These are phyloP conservation scores for Diorhabda carinulata DNA, from an alignment of 1,140 invertebrate genomes.

Conservation along the genomic window DNA sequence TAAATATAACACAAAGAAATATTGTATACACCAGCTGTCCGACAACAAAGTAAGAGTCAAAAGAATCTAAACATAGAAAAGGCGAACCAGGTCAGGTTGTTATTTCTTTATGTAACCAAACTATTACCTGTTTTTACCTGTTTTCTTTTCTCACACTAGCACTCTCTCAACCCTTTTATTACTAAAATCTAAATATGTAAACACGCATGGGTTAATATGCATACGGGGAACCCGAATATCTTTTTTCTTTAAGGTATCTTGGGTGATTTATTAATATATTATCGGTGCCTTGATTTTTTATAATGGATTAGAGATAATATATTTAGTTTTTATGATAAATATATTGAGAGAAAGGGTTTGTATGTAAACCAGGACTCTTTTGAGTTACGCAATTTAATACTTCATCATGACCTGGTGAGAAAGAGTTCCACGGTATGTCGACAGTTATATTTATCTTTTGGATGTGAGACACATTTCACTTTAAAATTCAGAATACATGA, in stretches of 20 bases:
- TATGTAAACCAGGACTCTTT: not conserved
- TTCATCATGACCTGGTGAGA: constrained; percentile 2
- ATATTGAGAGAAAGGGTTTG: constrained; percentile 6
- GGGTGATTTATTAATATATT: constrained; percentile 16
- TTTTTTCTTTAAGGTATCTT: constrained; percentile 4
- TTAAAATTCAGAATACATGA: not conserved
- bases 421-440: not conserved
- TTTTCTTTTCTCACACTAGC: constrained; percentile 11
- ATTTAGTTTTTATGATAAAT: constrained; percentile 16
- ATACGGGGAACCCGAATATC: constrained; percentile 2
- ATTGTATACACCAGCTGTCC: constrained; percentile 1
- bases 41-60: not conserved
- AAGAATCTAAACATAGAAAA: not conserved
- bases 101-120: not conserved
- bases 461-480: not conserved
- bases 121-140: not conserved
- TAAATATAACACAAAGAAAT: not conserved
- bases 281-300: constrained; percentile 8
- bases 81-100: not conserved
- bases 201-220: constrained; percentile 10
- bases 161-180: constrained; percentile 13
- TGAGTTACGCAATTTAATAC: not conserved
- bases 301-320: constrained; percentile 9
- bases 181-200: constrained; percentile 8
- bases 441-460: not conserved